These are phyloP conservation scores for Anoplophora glabripennis DNA, from an alignment of 1,140 invertebrate genomes.

Conservation along the genomic window DNA sequence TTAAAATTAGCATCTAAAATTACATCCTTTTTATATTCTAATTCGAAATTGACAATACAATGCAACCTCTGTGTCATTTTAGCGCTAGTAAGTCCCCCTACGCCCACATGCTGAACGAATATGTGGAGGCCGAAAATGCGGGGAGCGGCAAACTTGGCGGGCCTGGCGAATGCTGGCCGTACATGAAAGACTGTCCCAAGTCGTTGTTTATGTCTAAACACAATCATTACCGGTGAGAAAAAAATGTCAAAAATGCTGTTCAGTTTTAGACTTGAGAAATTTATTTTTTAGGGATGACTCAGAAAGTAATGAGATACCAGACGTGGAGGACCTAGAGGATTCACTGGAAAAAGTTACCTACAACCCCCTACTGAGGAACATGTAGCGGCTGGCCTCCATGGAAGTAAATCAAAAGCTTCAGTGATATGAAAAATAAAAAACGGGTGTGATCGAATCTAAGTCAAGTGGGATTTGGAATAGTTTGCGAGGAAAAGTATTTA, in stretches of 20 bases:
- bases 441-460: conserved; percentile 33
- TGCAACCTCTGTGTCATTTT: conserved; percentile 30
- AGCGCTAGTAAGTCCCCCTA: conserved; percentile 80
- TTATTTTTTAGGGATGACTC: conserved; percentile 13
- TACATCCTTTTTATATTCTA: not conserved
- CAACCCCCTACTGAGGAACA: conserved; percentile 24
- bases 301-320: conserved; percentile 14
- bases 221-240: conserved; percentile 62
- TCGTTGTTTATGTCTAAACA: conserved; percentile 67
- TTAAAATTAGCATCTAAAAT: not conserved
- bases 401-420: not conserved
- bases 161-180: conserved; percentile 79
- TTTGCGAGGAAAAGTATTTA: not conserved
- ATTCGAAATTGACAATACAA: not conserved
- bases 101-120: conserved; percentile 66
- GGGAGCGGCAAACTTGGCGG: conserved; percentile 59
- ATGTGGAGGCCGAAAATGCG: conserved; percentile 74
- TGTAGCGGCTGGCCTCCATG: conserved; percentile 14
- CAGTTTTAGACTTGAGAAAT: not conserved
- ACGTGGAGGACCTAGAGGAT: conserved; percentile 18
- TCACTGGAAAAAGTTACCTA: conserved; percentile 32
- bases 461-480: conserved; percentile 11
- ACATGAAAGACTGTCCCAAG: conserved; percentile 78
- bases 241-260: not conserved
- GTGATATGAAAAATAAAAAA: conserved; percentile 24